Conservation (phyloP, 2,113 vertebrate genomes). For the Lipotes vexillifer region DNA sequence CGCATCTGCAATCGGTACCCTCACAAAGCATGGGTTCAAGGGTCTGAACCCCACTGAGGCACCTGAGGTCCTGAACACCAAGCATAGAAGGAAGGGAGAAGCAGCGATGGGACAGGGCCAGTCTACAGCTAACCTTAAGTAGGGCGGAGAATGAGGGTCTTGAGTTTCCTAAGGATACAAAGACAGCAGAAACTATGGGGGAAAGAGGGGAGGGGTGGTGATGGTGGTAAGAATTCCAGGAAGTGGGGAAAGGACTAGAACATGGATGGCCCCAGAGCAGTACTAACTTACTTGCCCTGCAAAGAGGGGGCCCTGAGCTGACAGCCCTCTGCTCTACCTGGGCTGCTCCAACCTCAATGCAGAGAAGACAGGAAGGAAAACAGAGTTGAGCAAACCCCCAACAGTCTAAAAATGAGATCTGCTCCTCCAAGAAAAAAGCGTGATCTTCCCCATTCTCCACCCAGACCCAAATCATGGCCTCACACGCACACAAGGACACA, state of each 20-base stretch:
- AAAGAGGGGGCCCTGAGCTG: neutral
- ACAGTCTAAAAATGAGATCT: neutral
- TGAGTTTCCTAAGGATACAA: neutral
- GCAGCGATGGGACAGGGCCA: neutral
- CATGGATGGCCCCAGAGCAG: neutral
- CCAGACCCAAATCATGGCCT: neutral
- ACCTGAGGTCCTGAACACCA: neutral
- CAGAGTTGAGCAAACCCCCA: neutral
- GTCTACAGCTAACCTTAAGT: neutral
- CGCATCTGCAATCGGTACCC: neutral
- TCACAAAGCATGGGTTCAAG: neutral
- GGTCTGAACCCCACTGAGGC: too few relatives aligned
- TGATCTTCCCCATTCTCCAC: neutral
- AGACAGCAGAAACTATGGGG: neutral
- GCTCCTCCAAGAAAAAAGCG: neutral
- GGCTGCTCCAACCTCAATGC: neutral
- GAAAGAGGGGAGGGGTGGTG: neutral
- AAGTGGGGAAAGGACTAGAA: neutral
- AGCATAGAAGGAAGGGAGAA: neutral
- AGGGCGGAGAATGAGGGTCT: neutral
- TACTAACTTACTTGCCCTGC: neutral
- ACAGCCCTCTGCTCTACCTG: neutral
- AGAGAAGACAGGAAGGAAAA: neutral
- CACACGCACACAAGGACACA: neutral
- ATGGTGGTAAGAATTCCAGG: neutral